A percentile compares a stretch with the other conserved stretches of the same genome.
Evolutionary conservation across 2,797 vertebrate genomes (phyloP).

Genomic region (Sylvilagus floridanus): DNA sequence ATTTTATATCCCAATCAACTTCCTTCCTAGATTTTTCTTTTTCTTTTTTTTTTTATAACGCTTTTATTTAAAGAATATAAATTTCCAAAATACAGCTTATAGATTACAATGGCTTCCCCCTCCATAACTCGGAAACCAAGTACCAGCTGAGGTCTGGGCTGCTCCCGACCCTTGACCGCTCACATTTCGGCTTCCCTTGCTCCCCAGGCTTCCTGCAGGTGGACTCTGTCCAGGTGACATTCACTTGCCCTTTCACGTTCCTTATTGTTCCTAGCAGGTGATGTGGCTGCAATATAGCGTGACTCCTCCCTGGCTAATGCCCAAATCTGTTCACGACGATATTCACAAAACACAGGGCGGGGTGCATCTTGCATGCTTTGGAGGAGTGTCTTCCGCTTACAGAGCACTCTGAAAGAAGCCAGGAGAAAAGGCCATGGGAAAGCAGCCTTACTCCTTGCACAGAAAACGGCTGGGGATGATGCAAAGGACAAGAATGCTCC

Average conservation of each 20-base stretch:
- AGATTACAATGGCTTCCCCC: too few relatives aligned
- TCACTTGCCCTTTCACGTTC: slow-evolving; percentile 6
- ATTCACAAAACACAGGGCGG: slow-evolving; percentile 61
- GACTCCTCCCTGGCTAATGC: slow-evolving; percentile 49
- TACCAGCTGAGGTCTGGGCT: background rate
- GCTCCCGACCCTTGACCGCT: background rate
- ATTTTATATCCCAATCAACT: background rate
- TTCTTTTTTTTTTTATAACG: too few relatives aligned
- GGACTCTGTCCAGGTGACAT: too few relatives aligned
- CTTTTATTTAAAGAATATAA: too few relatives aligned
- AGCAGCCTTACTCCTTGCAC: slow-evolving; percentile 74
- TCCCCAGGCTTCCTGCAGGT: background rate
- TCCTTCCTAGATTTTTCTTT: background rate
- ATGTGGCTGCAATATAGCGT: slow-evolving; percentile 24
- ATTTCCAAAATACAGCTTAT: too few relatives aligned
- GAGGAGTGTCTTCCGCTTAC: slow-evolving; percentile 37
- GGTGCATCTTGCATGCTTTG: background rate
- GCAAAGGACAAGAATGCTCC: slow-evolving; percentile 82
- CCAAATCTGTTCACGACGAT: slow-evolving; percentile 13
- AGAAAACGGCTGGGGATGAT: slow-evolving; percentile 81
- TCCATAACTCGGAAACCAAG: background rate
- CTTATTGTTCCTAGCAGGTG: background rate
- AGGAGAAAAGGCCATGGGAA: background rate
- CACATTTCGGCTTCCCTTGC: background rate
- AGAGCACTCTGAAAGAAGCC: background rate